A percentile compares a stretch with the other conserved stretches of the same genome.
Conservation (phyloP, 2,888 invertebrate species). For the Tipula unca region DNA sequence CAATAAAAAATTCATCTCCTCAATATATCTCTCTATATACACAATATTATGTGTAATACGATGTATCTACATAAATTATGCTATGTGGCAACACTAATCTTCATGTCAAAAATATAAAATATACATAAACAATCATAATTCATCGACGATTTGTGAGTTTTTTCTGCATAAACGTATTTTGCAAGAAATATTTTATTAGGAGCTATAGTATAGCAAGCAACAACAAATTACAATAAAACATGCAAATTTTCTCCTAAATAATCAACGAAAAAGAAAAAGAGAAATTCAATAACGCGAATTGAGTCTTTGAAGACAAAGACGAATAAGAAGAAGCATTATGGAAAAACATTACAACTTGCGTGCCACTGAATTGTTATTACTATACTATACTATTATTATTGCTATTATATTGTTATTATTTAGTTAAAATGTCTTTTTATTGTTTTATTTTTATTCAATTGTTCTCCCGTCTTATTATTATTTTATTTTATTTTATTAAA, state of each 20-base stretch:
- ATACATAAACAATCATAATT: background rate
- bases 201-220: background rate
- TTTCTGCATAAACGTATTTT: background rate
- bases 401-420: background rate
- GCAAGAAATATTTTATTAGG: background rate
- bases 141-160: background rate
- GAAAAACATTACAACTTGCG: background rate
- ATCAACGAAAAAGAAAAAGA: background rate
- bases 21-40: background rate
- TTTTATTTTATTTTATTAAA: background rate
- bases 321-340: background rate
- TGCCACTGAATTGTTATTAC: background rate
- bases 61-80: background rate
- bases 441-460: background rate
- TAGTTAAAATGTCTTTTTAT: background rate
- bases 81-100: background rate
- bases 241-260: conserved; percentile 8
- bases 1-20: background rate
- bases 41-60: background rate
- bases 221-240: background rate
- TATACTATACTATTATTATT: background rate
- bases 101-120: background rate
- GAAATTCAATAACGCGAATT: background rate
- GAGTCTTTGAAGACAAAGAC: background rate
- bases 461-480: background rate